A percentile compares a stretch with the other conserved stretches of the same genome.
These are phyloP conservation scores for Capromys pilorides DNA, from an alignment of 2,797 vertebrate species.

Conservation along the genomic window DNA sequence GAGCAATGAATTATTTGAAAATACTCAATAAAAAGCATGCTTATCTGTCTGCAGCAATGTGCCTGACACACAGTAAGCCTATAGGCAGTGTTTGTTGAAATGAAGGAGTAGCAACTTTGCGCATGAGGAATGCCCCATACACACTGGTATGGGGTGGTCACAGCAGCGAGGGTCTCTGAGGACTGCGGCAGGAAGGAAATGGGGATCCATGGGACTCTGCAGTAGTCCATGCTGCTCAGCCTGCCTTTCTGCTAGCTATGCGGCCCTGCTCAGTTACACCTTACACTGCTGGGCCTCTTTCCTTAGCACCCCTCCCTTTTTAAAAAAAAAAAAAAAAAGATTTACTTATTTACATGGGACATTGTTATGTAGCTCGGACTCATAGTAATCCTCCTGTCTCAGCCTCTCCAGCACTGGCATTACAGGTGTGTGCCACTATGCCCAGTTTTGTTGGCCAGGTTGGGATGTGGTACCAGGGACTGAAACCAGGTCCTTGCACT, in stretches of 20 bases:
- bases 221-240: not conserved
- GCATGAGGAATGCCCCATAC: accelerated
- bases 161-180: not conserved
- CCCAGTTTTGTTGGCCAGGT: too few species aligned
- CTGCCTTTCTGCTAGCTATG: not conserved
- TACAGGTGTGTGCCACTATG: too few species aligned
- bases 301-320: not conserved
- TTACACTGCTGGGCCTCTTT: not conserved
- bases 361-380: too few species aligned
- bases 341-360: too few species aligned
- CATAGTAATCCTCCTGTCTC: too few species aligned
- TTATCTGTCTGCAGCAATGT: not conserved
- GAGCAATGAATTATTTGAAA: not conserved
- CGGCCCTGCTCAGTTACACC: not conserved
- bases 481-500: too few species aligned
- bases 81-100: not conserved
- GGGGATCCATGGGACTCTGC: not conserved
- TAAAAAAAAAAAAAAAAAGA: too few species aligned
- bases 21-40: not conserved
- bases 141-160: not conserved
- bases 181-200: accelerated
- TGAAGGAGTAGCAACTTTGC: not conserved
- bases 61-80: not conserved
- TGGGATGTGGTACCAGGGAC: too few species aligned
- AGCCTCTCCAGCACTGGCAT: too few species aligned